phyloP scores from a whole-genome alignment of 2,888 invertebrate species.

The Drosophila sordidula region DNA sequence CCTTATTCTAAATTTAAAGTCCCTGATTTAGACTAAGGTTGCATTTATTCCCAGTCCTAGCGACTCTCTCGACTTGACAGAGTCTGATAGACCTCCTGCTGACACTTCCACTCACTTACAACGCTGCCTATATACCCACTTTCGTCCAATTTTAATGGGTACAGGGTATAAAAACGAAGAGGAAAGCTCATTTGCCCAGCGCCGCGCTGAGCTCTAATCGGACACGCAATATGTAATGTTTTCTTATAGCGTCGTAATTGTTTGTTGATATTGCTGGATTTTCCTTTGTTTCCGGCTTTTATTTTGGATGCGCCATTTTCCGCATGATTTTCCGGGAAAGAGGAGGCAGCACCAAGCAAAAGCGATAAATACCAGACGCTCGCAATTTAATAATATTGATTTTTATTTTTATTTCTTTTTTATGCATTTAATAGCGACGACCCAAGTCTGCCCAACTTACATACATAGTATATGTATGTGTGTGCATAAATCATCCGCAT shows the following conservation, averaged over 20 bases:
- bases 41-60: too few relatives aligned
- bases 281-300: conserved; percentile 51
- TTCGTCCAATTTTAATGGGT: not conserved
- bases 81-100: too few relatives aligned
- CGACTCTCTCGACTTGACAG: too few relatives aligned
- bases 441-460: conserved; percentile 2
- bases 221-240: conserved; percentile 62
- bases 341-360: conserved; percentile 1
- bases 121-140: not conserved
- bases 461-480: not conserved
- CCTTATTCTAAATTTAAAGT: too few relatives aligned
- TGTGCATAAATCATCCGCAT: conserved; percentile 24
- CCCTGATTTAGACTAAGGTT: too few relatives aligned
- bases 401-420: conserved; percentile 14
- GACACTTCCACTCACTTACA: too few relatives aligned
- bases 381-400: conserved; percentile 49
- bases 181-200: conserved; percentile 26
- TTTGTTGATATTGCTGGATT: conserved; percentile 49
- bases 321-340: conserved; percentile 53
- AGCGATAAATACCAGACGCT: conserved; percentile 52
- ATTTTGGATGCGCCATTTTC: conserved; percentile 67
- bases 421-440: conserved; percentile 38
- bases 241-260: conserved; percentile 53
- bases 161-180: conserved; percentile 19
- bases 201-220: conserved; percentile 36